These are phyloP conservation scores for Maniola hyperantus DNA, from an alignment of 2,888 invertebrate species.

Conservation along the genomic window DNA sequence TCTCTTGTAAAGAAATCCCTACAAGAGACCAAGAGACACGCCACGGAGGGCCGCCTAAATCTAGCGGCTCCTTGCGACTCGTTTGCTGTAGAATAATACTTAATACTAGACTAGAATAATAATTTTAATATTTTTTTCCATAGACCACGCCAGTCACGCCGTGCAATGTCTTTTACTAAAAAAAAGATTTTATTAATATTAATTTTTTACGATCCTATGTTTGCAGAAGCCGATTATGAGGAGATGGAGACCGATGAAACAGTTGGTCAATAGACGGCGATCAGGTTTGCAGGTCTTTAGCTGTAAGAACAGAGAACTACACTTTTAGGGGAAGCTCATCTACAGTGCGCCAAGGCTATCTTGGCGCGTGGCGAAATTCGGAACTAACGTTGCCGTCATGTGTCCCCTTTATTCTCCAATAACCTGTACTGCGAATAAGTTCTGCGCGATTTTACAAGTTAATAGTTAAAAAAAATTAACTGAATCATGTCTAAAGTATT, in stretches of 20 bases:
- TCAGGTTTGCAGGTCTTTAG: slow-evolving; percentile 40
- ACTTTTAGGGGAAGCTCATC: slow-evolving; percentile 6
- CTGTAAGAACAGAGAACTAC: slow-evolving; percentile 54
- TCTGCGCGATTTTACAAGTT: not conserved
- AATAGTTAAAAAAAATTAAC: not conserved
- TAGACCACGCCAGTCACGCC: not conserved
- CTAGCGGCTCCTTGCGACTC: too few species aligned
- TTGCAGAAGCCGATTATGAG: slow-evolving; percentile 77
- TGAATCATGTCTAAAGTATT: too few species aligned
- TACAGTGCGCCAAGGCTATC: too few species aligned
- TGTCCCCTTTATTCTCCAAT: too few species aligned
- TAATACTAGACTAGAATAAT: too few species aligned
- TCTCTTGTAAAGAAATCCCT: too few species aligned
- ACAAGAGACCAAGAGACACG: too few species aligned
- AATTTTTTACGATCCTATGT: slow-evolving; percentile 49
- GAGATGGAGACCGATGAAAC: slow-evolving; percentile 76
- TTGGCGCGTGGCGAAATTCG: too few species aligned
- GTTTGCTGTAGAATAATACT: too few species aligned
- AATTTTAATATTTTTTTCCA: slow-evolving; percentile 6
- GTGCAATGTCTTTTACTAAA: not conserved
- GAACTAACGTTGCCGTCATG: too few species aligned
- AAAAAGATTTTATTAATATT: slow-evolving; percentile 3
- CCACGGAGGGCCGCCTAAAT: too few species aligned
- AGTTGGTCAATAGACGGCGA: slow-evolving; percentile 59
- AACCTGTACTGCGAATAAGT: not conserved